Evolutionary conservation across 1,140 invertebrate genomes (phyloP), one percentile per base, ranked within the genome.

Genomic region (Pseudobourletiella spinata): DNA sequence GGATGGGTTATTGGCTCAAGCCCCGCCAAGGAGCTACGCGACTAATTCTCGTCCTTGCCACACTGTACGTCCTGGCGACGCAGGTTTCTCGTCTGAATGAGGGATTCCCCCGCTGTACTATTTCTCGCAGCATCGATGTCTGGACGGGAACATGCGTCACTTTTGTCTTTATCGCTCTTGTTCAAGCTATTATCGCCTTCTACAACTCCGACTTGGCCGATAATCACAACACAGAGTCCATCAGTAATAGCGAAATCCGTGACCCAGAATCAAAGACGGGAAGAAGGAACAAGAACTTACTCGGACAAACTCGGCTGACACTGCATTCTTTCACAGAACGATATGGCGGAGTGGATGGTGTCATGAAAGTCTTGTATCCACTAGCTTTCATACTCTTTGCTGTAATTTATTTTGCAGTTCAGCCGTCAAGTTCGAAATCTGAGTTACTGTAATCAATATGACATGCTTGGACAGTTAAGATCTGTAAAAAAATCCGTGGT

Each of bases 171-270:
- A 76, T 77, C 14, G 78, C 80, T 14, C 72, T 81, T 35, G 69
- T 81, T 4, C 79, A 81, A 68, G 81, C 81, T 64, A 79, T 80
- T n/a, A 68, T 82, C 3, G 81, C 82, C 43, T 81, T n/a, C n/a
- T n/a, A n/a, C n/a, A n/a, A n/a, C n/a, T n/a, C 82, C 67, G 81
- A 81, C 69, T 78, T 79, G 24, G 22, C 55, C 1, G 50, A 43
- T 46, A 11, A 11, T 3, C 16, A 32, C 11, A 18, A 52, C 8
- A 11, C 32, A 11, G 32, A 39, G 32, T n/a, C 32, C 32, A n/a
- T n/a, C n/a, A 8, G 32, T n/a, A 39, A 39, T 8, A 39, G 32
- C 8, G 32, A 8, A 39, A 39, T n/a, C 32, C n/a, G 32, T 11
- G n/a, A n/a, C 32, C n/a, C 8, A 39, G 32, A 39, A 39, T 39